A percentile compares a stretch with the other conserved stretches of the same genome.
Conservation (phyloP, 2,113 vertebrate genomes). For the Apodemus speciosus region DNA sequence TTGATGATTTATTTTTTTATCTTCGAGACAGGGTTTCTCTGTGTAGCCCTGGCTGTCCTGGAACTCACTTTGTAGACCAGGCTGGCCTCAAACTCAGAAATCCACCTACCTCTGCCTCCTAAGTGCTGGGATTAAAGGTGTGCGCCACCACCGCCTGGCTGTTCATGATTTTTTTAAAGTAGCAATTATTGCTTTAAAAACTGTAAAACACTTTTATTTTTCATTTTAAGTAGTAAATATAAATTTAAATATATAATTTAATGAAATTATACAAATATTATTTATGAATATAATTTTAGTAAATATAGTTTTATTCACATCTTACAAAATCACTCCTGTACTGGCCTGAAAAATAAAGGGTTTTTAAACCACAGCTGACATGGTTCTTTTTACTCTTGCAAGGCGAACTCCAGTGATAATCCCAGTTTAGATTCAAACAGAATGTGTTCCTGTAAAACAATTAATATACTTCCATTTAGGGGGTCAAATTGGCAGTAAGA, state of each 20-base stretch:
- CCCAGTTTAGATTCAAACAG: conserved; percentile 31
- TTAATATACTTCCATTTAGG: neutral
- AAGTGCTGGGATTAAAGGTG: too few species aligned
- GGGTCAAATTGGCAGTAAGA: conserved; percentile 10
- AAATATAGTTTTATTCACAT: conserved; percentile 12
- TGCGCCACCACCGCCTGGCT: too few species aligned
- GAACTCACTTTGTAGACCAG: too few species aligned
- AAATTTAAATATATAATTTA: neutral
- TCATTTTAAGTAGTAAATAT: conserved; percentile 49
- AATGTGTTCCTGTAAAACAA: neutral
- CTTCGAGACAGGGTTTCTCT: too few species aligned
- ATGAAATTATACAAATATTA: too few species aligned
- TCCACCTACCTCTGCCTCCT: too few species aligned
- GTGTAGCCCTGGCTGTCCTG: too few species aligned
- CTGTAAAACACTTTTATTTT: conserved; percentile 4
- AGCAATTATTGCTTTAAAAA: conserved; percentile 16
- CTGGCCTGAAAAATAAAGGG: conserved; percentile 49
- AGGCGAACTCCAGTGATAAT: conserved; percentile 37
- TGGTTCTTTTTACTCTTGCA: conserved; percentile 37
- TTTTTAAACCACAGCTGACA: neutral
- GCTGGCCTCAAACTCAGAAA: too few species aligned
- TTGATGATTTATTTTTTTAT: neutral
- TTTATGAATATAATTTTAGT: too few species aligned
- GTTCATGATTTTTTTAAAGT: conserved; percentile 38
- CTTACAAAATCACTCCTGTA: neutral